Conservation (phyloP, 2,888 invertebrate species). For the Rotaria socialis region DNA sequence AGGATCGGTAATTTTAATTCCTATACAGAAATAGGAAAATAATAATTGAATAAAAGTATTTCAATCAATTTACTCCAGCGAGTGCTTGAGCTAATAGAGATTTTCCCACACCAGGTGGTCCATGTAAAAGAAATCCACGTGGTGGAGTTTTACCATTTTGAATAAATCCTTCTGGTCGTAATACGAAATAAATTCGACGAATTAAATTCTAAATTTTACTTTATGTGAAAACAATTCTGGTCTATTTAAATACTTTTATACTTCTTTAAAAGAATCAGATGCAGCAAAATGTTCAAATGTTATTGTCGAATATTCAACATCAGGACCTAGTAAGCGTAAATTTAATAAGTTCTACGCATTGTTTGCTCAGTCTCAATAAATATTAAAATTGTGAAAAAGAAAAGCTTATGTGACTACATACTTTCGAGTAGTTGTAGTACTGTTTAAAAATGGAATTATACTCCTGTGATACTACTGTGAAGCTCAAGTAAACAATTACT, state of each 20-base stretch:
- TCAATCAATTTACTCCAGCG: constrained; percentile 57
- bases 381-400: too few species aligned
- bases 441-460: too few species aligned
- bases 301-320: constrained; percentile 52
- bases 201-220: constrained; percentile 65
- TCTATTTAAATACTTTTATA: not conserved
- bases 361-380: too few species aligned
- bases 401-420: too few species aligned
- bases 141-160: constrained; percentile 80
- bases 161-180: constrained; percentile 80
- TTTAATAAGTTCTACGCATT: too few species aligned
- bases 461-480: too few species aligned
- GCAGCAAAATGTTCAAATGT: constrained; percentile 77
- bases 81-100: constrained; percentile 61
- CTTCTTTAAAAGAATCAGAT: constrained; percentile 29
- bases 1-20: constrained; percentile 78
- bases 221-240: not conserved
- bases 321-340: constrained; percentile 49
- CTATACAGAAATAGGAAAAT: constrained; percentile 56
- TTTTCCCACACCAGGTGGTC: constrained; percentile 87
- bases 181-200: constrained; percentile 76
- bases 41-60: not conserved
- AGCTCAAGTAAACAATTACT: too few species aligned
- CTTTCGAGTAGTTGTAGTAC: too few species aligned
- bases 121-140: constrained; percentile 83